Conservation (phyloP, 2,113 vertebrate species). For the Aphyosemion australe region DNA sequence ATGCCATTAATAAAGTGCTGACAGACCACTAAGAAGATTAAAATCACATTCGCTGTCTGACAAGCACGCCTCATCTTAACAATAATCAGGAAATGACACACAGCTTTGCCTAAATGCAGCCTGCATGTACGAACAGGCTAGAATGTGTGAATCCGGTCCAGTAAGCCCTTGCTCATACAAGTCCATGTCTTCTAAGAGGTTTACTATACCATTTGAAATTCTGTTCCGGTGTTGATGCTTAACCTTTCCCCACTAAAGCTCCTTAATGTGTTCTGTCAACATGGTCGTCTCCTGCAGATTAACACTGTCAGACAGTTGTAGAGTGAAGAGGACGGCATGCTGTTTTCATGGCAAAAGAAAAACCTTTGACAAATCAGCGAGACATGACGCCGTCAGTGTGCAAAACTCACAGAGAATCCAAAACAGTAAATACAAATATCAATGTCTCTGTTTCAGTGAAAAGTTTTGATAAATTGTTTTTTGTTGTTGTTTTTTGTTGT, state of each 20-base stretch:
- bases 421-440: not conserved
- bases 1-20: conserved; percentile 67
- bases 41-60: conserved; percentile 48
- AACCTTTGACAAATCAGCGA: conserved; percentile 36
- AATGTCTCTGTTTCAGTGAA: no score
- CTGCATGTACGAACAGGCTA: conserved; percentile 33
- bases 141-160: conserved; percentile 60
- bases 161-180: conserved; percentile 44
- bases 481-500: no score
- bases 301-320: conserved; percentile 41
- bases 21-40: conserved; percentile 66
- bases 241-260: conserved; percentile 64
- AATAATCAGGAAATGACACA: conserved; percentile 17
- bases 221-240: conserved; percentile 56
- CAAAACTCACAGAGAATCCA: conserved; percentile 10
- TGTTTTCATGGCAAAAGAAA: conserved; percentile 31
- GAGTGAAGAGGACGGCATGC: conserved; percentile 43
- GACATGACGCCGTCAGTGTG: conserved; percentile 3
- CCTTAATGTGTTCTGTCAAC: conserved; percentile 65
- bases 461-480: no score
- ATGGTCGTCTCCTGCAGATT: conserved; percentile 46
- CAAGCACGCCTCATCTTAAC: conserved; percentile 14
- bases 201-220: conserved; percentile 69
- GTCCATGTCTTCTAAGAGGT: conserved; percentile 63
- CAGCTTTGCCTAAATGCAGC: conserved; percentile 11